phyloP scores from a whole-genome alignment of 2,797 vertebrate genomes.

The Pangasius djambal region DNA sequence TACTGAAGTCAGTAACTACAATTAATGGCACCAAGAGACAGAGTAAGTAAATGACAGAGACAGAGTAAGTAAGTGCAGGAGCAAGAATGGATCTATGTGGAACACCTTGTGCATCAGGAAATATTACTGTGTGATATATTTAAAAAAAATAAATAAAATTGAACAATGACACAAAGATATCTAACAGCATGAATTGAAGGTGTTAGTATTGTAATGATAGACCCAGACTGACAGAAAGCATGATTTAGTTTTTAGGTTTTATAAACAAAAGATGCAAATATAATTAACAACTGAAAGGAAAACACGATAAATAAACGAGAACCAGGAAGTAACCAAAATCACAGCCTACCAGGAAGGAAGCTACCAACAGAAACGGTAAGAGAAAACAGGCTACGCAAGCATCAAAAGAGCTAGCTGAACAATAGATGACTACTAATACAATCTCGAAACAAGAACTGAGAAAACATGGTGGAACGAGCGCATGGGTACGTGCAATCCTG shows the following conservation, averaged over 20 bases:
- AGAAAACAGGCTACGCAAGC: not conserved
- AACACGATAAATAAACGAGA: not conserved
- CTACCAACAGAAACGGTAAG: not conserved
- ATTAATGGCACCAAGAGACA: not conserved
- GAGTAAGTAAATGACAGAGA: not conserved
- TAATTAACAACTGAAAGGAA: not conserved
- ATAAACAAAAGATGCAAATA: not conserved
- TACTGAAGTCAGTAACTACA: not conserved
- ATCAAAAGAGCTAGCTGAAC: not conserved
- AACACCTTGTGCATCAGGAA: not conserved
- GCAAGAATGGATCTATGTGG: not conserved
- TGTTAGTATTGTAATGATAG: not conserved
- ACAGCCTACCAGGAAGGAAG: not conserved
- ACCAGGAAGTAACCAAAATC: not conserved
- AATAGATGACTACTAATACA: not conserved
- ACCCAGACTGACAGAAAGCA: not conserved
- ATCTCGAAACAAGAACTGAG: not conserved
- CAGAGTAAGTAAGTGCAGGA: not conserved
- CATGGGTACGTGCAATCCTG: not conserved
- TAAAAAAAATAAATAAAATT: not conserved
- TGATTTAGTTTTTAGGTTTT: not conserved
- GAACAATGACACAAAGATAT: not conserved
- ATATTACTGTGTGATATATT: not conserved
- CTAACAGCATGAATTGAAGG: not conserved
- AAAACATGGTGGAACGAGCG: not conserved